phyloP scores from a whole-genome alignment of 2,113 vertebrate genomes.

The Pachyramphus minor region DNA sequence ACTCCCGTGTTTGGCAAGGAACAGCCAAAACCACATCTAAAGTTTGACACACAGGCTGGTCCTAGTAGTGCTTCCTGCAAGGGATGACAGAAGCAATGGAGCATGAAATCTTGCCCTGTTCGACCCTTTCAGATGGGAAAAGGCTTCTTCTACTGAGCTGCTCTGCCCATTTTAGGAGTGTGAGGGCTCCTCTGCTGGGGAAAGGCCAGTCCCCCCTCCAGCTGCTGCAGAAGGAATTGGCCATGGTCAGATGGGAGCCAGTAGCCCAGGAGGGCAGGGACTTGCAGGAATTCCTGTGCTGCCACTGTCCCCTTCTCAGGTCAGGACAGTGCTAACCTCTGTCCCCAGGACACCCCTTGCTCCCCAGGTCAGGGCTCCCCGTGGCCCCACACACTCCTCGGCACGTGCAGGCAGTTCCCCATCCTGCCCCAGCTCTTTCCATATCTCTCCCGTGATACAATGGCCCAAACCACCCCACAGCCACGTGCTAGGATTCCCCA shows the following conservation, averaged over 20 bases:
- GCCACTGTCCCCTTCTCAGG: not conserved
- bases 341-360: not conserved
- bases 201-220: not conserved
- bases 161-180: not conserved
- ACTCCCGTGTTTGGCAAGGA: not conserved
- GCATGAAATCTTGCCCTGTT: not conserved
- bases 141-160: not conserved
- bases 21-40: not conserved
- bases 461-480: not conserved
- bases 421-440: not conserved
- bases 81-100: not conserved
- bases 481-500: accelerated
- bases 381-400: not conserved
- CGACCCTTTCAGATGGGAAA: not conserved
- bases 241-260: not conserved
- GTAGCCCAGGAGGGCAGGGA: not conserved
- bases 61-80: accelerated
- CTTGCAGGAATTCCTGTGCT: not conserved
- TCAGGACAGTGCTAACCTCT: not conserved
- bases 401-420: not conserved
- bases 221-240: not conserved
- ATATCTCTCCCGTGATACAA: not conserved
- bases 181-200: not conserved
- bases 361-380: not conserved
- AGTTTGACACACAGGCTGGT: accelerated